Conservation (phyloP, 1,140 invertebrate species). For the Vollenhovia emeryi region DNA sequence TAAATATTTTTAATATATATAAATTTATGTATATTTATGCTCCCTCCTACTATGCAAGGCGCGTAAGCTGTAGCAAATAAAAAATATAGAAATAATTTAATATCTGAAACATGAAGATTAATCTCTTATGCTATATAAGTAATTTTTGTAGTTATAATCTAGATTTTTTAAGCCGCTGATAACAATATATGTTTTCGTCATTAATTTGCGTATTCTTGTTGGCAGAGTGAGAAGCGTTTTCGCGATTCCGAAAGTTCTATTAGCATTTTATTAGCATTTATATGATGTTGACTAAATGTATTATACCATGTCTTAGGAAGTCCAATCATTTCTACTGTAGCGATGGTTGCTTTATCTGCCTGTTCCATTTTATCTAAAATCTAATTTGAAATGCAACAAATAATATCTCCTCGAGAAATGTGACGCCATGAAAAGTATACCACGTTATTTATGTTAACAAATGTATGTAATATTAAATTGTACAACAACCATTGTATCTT, state of each 20-base stretch:
- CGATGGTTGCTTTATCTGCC: not conserved
- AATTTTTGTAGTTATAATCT: not conserved
- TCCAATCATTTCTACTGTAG: not conserved
- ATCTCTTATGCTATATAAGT: not conserved
- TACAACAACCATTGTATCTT: not conserved
- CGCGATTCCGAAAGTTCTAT: conserved; percentile 6
- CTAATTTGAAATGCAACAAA: not conserved
- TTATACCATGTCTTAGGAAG: not conserved
- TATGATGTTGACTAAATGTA: conserved; percentile 21
- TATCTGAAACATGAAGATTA: not conserved
- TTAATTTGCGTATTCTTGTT: conserved; percentile 10
- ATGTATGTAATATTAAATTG: not conserved
- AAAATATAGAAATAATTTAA: not conserved
- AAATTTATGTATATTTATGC: not conserved
- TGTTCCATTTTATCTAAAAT: conserved; percentile 6
- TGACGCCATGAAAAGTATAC: not conserved
- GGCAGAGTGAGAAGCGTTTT: not conserved
- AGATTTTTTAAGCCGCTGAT: not conserved
- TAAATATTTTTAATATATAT: not conserved
- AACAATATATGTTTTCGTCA: not conserved
- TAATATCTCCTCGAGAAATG: not conserved
- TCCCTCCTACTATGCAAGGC: not conserved
- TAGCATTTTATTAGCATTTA: conserved; percentile 38
- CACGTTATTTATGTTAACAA: not conserved
- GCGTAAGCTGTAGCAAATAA: not conserved